These are phyloP conservation scores for Eristalis arbustorum DNA, from an alignment of 2,888 invertebrate genomes.

Conservation along the genomic window DNA sequence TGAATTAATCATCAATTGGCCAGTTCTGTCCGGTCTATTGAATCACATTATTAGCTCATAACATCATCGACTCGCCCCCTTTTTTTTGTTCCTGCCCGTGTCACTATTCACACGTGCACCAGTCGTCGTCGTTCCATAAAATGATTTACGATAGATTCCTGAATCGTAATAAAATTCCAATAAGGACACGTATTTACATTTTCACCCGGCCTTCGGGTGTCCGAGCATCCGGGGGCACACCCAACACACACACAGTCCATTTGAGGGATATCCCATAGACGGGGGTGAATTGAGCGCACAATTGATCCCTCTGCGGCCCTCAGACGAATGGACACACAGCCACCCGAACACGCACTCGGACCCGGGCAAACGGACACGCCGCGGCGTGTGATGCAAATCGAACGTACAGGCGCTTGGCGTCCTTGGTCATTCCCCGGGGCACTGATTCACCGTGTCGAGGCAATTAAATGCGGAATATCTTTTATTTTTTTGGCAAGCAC, in stretches of 20 bases:
- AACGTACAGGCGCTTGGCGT: background rate
- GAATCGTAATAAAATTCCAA: slow-evolving; percentile 54
- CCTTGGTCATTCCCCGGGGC: background rate
- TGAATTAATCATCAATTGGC: slow-evolving; percentile 3
- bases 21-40: slow-evolving; percentile 2
- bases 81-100: too few relatives aligned
- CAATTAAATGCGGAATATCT: slow-evolving; percentile 9
- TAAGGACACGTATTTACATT: slow-evolving; percentile 47
- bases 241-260: background rate
- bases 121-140: slow-evolving; percentile 14
- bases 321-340: background rate
- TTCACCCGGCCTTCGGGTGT: background rate
- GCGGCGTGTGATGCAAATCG: background rate
- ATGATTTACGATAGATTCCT: slow-evolving; percentile 35
- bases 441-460: slow-evolving; percentile 11
- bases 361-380: too few relatives aligned
- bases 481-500: slow-evolving; percentile 18
- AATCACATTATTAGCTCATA: slow-evolving; percentile 16
- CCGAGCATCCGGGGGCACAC: background rate
- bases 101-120: background rate
- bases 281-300: background rate
- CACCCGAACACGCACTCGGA: background rate
- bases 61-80: background rate
- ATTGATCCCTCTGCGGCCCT: slow-evolving; percentile 42
- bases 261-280: too few relatives aligned